Base-by-base conservation (phyloP, 2,888 invertebrate species). In the Drosophila hamatofila region DNA sequence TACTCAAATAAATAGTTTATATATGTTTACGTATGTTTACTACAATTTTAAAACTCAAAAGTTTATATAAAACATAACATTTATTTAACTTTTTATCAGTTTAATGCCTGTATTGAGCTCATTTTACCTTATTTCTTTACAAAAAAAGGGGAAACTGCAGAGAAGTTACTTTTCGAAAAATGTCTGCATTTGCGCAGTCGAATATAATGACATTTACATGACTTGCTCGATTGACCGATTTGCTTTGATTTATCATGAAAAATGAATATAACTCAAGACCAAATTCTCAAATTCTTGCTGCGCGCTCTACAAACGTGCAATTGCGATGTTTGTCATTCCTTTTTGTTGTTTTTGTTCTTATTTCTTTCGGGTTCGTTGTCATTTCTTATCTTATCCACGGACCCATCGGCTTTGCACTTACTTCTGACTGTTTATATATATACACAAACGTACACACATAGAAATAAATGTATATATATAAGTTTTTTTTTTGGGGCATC, bases 381-480 rank as follows among this genome's bases (percentile, higher is more conserved):
- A 39, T 42, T 75, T 49, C 75, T 79, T 77, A 77, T 77, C 76
- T 78, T 77, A 77, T 77, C 76, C 61, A 78, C 70, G 75, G 75
- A 70, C 41, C 30, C n/a, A 30, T 21, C 14, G 49, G 64, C 35
- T 56, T 76, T 71, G 37, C 25, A 64, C 30, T 35, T 39, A 54
- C 49, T 63, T 23, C 35, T 54, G n/a, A 12, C 54, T 54, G 52
- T 23, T 52, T 39, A 7, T 18, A 54, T 23, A n/a, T n/a, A 37
- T 23, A 51, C 16, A 23, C 21, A 35, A 21, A n/a, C 27, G 8
- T n/a, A 46, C 16, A 52, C n/a, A 48, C 9, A 23, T 25, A 35
- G 35, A 9, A 21, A 37, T 54, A 39, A 25, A n/a, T 27, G 27
- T 25, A 23, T 23, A 25, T n/a, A 39, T 54, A 35, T 39, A 49